Conservation (phyloP, 2,888 invertebrate genomes). For the Polydesmus complanatus region DNA sequence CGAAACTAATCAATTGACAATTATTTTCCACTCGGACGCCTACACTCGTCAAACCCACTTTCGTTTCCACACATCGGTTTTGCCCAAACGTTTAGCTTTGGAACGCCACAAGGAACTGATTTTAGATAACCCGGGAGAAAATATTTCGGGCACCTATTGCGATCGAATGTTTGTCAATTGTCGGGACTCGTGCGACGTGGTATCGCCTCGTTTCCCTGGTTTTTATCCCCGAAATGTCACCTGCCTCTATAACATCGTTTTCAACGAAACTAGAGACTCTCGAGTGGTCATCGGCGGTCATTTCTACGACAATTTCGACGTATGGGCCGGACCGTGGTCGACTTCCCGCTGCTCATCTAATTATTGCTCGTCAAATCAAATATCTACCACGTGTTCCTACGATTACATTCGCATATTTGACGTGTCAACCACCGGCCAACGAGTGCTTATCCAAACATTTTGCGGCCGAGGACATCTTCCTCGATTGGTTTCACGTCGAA, state of each 20-base stretch:
- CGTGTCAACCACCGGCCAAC: background rate
- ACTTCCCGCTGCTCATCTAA: constrained; percentile 12
- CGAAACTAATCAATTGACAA: constrained; percentile 15
- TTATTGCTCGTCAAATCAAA: constrained; percentile 8
- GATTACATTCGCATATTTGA: constrained; percentile 15
- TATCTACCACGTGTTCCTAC: constrained; percentile 16
- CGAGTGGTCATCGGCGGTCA: constrained; percentile 18
- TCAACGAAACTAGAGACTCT: constrained; percentile 13
- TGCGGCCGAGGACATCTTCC: constrained; percentile 19
- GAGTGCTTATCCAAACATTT: constrained; percentile 8
- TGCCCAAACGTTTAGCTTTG: constrained; percentile 16
- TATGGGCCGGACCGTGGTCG: constrained; percentile 18
- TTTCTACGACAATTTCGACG: constrained; percentile 18
- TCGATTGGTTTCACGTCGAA: constrained; percentile 16
- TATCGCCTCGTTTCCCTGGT: constrained; percentile 18
- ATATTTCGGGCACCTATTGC: constrained; percentile 17
- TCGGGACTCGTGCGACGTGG: constrained; percentile 15
- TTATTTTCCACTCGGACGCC: constrained; percentile 16
- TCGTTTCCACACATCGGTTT: constrained; percentile 14
- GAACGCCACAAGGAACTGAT: constrained; percentile 17
- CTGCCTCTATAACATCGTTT: constrained; percentile 16
- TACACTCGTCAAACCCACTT: constrained; percentile 15
- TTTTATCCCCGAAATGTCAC: constrained; percentile 19
- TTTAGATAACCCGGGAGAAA: constrained; percentile 12
- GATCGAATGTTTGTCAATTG: constrained; percentile 17